Evolutionary conservation across 2,888 invertebrate species (phyloP), one percentile per base, ranked within the genome.

Genomic region (Omphaloscelis lunosa): DNA sequence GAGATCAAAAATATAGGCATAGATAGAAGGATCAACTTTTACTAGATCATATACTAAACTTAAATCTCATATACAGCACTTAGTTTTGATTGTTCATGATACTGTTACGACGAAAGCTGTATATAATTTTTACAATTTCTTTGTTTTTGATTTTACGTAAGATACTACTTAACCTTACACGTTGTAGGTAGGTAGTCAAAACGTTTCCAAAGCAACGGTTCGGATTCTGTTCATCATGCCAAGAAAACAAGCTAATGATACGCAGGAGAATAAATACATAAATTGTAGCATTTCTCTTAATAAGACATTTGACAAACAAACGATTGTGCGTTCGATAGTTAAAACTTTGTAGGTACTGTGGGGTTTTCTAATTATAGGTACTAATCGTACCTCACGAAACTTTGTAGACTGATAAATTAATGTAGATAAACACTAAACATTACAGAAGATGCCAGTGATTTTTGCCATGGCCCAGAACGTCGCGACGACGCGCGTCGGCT

Each of bases 401-500:
- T 83, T 82, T 71, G 65, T 71, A 85, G 71, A 80, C 77, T 71
- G 77, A 68, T 80, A 75, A 75, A 82, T 58, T 67, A 6, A 12
- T 23, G 20, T 59, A 70, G 72, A 80, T 82, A 84, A 79, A 82
- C 67, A 76, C 69, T 48, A 72, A 75, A 84, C 23, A 76, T 77
- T 68, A 20, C 51, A 72, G 53, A 77, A 72, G 53, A 77, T 72
- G 5, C 39, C 62, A 29, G 63, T 77, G 80, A 77, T 85, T 71
- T 41, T 39, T 77, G 62, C 48, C 68, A 17, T 66, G 45, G 75
- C 48, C 62, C 34, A 48, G 66, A 56, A 23, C 29, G 78, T 72
- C 82, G 76, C 74, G 82, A 66, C 63, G 39, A 5, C 34, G 34
- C 34, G 34, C 34, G 34, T 9, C 59, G 62, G 61, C 73, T 39